Conservation (phyloP, 1,140 invertebrate genomes). For the Calosoma granatense region DNA sequence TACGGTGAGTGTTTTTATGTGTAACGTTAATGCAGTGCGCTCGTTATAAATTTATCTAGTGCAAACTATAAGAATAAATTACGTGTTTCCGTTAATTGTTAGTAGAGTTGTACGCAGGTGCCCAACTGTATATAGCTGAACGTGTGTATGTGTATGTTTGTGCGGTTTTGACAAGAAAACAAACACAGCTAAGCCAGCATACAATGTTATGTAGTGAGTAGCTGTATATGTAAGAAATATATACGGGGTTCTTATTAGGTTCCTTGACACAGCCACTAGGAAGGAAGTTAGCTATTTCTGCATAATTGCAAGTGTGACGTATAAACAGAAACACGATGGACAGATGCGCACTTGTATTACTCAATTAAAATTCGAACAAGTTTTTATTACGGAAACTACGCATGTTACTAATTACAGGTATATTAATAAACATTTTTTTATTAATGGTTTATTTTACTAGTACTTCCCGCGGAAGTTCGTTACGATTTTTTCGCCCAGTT, state of each 20-base stretch:
- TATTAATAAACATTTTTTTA: constrained; percentile 7
- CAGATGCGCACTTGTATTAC: background rate
- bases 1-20: constrained; percentile 4
- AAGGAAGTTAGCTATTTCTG: constrained; percentile 1
- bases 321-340: background rate
- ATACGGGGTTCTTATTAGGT: too few species aligned
- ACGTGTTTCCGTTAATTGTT: constrained; percentile 4
- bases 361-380: background rate
- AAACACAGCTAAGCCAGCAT: too few species aligned
- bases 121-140: background rate
- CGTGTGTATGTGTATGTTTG: background rate
- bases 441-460: background rate
- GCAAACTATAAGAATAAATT: constrained; percentile 3
- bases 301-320: background rate
- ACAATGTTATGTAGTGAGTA: too few species aligned
- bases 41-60: constrained; percentile 7
- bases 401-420: background rate
- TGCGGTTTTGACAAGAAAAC: too few species aligned
- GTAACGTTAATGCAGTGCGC: background rate
- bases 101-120: background rate
- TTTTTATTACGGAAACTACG: background rate
- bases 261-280: background rate
- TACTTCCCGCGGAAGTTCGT: background rate
- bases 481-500: background rate
- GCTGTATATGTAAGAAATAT: too few species aligned